These are phyloP conservation scores for Henicopernis longicauda DNA, from an alignment of 2,113 vertebrate species.

Conservation along the genomic window DNA sequence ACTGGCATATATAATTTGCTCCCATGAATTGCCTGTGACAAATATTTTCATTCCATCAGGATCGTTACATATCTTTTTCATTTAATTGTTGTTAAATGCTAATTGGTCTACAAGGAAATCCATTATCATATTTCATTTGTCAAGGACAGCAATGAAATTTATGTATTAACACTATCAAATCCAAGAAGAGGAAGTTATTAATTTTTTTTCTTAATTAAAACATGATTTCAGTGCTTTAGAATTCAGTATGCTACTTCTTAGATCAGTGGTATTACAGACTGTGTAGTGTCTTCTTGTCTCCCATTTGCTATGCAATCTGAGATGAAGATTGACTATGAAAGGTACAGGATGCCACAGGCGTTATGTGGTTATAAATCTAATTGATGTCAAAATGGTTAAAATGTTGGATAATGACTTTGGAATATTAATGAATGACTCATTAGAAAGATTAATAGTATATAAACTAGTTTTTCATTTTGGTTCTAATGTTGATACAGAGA, in stretches of 20 bases:
- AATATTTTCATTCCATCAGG: background rate
- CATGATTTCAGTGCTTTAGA: background rate
- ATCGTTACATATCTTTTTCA: conserved; percentile 1
- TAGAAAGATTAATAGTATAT: background rate
- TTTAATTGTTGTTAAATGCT: conserved; percentile 52
- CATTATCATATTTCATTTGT: conserved; percentile 30
- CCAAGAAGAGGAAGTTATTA: background rate
- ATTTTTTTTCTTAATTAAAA: conserved; percentile 42
- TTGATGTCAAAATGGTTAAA: conserved; percentile 38
- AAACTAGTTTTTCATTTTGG: background rate
- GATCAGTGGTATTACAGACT: background rate
- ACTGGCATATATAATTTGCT: background rate
- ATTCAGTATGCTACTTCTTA: background rate
- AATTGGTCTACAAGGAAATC: conserved; percentile 10
- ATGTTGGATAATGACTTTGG: background rate
- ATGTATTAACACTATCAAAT: conserved; percentile 31
- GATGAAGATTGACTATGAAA: conserved; percentile 29
- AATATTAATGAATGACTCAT: conserved; percentile 6
- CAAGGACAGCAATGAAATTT: conserved; percentile 5
- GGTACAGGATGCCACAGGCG: conserved; percentile 17
- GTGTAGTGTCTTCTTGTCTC: background rate
- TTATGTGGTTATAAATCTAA: conserved; percentile 36
- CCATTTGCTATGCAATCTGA: background rate
- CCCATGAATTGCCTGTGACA: background rate
- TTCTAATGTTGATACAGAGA: background rate